Base-by-base conservation (phyloP, 2,888 invertebrate genomes). In the Epinotia demarniana region DNA sequence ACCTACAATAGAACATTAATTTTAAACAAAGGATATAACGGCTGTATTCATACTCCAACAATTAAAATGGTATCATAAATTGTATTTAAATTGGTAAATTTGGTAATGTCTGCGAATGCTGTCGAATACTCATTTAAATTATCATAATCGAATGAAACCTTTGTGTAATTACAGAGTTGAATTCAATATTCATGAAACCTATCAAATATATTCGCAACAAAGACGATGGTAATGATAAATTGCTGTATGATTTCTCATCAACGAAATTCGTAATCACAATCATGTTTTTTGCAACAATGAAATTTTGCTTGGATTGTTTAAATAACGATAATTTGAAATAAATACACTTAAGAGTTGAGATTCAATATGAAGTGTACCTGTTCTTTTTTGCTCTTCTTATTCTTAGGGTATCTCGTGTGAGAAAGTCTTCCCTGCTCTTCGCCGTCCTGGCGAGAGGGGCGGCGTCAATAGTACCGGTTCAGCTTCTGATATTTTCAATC, bases 61-160 rank as follows among this genome's bases (percentile, higher is more conserved):
- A 69, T 69, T 68, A 68, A 55, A 68, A 68, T 43, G n/a, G 18
- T 69, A 60, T 58, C 57, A 60, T 69, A 27, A 46, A 69, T 69
- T 46, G 23, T 69, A 60, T 60, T 69, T 3, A 23, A 60, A 69
- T 60, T 60, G 46, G 58, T 46, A 58, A 57, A 58, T 58, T 58
- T 46, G 43, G 58, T 46, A 60, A 58, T 68, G 8, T 13, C 33
- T 43, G 12, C 0, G 69, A 69, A 60, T 12, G 53, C 53, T 60
- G 3, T 12, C 16, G 46, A 46, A 60, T 61, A 33, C 13, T 57
- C 58, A 27, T 60, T 69, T 58, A 46, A n/a, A 69, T 69, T 69
- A 60, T 60, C n/a, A 46, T 60, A 60, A 69, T 57, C 60, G 46
- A 23, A 69, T 46, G n/a, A 46, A 69, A 3, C 43, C 23, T 69